Percentiles rank a stretch among this genome's conserved stretches.
Evolutionary conservation across 2,888 invertebrate species (phyloP).

Genomic region (Bombylius discolor): DNA sequence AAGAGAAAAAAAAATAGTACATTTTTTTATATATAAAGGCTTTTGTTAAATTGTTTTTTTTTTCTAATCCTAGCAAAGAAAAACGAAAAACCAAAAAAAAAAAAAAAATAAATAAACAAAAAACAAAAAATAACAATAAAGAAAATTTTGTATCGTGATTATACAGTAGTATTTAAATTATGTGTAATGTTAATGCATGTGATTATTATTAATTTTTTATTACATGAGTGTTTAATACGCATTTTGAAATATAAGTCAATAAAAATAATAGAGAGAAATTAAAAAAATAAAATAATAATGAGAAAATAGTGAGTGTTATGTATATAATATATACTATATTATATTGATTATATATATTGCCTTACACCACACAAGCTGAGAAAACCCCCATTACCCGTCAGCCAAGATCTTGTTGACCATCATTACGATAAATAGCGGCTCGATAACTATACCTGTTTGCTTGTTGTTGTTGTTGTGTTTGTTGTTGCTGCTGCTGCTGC

Average conservation of each 20-base stretch:
- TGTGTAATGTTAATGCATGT: background rate
- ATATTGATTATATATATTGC: background rate
- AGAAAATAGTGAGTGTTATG: background rate
- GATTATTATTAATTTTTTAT: no score
- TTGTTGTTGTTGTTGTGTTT: constrained; percentile 21
- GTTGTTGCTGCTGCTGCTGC: constrained; percentile 19
- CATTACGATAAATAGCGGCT: constrained; percentile 52
- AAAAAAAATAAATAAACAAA: no score
- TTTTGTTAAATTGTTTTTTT: no score
- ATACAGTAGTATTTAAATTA: background rate
- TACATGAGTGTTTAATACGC: no score
- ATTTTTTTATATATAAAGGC: no score
- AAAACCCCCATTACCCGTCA: constrained; percentile 73
- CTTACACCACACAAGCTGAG: constrained; percentile 49
- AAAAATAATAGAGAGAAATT: background rate
- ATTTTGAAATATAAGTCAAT: no score
- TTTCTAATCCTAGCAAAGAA: no score
- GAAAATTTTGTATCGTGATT: no score
- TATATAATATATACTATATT: background rate
- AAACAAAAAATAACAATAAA: no score
- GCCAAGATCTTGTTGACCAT: constrained; percentile 51
- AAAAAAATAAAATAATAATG: background rate
- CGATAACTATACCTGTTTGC: constrained; percentile 56
- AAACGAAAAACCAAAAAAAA: no score
- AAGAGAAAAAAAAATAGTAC: no score